Percentiles rank a stretch among this genome's conserved stretches.
phyloP scores from a whole-genome alignment of 2,888 invertebrate species.

The Xanthia togata region DNA sequence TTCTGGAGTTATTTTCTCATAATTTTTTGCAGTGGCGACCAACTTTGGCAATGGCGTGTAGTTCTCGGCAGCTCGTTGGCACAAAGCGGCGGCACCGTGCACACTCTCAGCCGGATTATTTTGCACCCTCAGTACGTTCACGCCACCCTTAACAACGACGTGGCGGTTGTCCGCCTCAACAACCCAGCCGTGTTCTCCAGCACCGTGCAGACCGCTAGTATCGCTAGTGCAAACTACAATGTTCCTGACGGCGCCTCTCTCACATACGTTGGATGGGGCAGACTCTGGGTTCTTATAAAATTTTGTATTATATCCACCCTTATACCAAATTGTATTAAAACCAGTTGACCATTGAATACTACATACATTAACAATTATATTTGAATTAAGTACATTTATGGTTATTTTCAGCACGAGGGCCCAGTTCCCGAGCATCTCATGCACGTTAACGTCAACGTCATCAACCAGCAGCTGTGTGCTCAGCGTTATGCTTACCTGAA shows the following conservation, averaged over 20 bases:
- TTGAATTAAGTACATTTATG: no score
- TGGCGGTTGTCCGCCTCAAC: conserved; percentile 71
- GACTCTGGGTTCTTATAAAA: conserved; percentile 61
- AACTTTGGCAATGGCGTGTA: conserved; percentile 68
- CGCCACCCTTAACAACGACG: conserved; percentile 66
- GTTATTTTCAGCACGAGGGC: conserved; percentile 35
- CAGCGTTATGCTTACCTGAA: conserved; percentile 71
- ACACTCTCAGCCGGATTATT: conserved; percentile 60
- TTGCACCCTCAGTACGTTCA: conserved; percentile 67
- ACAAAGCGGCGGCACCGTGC: conserved; percentile 65
- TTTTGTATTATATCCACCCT: neutral
- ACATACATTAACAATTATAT: neutral
- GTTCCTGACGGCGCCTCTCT: conserved; percentile 34
- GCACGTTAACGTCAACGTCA: conserved; percentile 68
- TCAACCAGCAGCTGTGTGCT: conserved; percentile 72
- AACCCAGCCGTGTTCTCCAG: conserved; percentile 58
- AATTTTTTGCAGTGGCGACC: conserved; percentile 20
- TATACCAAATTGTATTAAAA: neutral
- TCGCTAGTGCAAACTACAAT: conserved; percentile 58
- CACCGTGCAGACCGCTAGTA: conserved; percentile 59
- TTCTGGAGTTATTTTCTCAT: neutral
- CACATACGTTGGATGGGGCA: conserved; percentile 75
- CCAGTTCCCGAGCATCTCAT: conserved; percentile 31
- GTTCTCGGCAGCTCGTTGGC: conserved; percentile 67
- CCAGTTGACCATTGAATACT: neutral